phyloP scores from a whole-genome alignment of 1,140 invertebrate genomes.

The Drosophila saltans region DNA sequence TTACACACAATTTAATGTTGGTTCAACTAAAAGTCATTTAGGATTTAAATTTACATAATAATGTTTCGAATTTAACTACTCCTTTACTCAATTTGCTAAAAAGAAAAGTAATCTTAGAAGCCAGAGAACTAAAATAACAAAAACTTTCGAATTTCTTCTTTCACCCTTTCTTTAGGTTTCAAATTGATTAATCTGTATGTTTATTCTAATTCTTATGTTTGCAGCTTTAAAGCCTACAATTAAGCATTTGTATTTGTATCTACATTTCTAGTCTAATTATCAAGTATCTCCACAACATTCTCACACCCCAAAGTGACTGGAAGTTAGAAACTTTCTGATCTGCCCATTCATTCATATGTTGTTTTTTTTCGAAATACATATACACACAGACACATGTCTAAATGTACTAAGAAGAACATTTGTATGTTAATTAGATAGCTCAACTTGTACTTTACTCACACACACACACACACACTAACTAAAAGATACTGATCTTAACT shows the following conservation, averaged over 20 bases:
- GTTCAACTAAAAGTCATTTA: no score
- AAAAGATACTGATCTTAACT: slow-evolving; percentile 56
- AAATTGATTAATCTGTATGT: background rate
- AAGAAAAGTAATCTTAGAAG: background rate
- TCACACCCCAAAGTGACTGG: slow-evolving; percentile 38
- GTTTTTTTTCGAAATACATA: slow-evolving; percentile 4
- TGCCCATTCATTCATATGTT: background rate
- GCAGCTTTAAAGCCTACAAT: slow-evolving; percentile 38
- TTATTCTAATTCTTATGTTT: slow-evolving; percentile 30
- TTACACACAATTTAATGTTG: no score
- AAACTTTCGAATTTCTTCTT: background rate
- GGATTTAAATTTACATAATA: no score
- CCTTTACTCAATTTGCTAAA: no score
- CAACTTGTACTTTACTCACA: background rate
- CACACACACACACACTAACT: slow-evolving; percentile 37
- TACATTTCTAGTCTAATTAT: slow-evolving; percentile 38
- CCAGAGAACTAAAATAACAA: background rate
- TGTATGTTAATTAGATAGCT: slow-evolving; percentile 61
- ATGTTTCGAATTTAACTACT: no score
- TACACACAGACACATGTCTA: background rate
- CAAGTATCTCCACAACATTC: slow-evolving; percentile 38
- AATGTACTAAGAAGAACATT: slow-evolving; percentile 1
- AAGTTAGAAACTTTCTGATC: slow-evolving; percentile 7
- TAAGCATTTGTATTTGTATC: slow-evolving; percentile 17
- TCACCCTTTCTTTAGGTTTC: background rate